Evolutionary conservation across 2,113 vertebrate species (phyloP).

Genomic region (Leucoraja erinaceus): DNA sequence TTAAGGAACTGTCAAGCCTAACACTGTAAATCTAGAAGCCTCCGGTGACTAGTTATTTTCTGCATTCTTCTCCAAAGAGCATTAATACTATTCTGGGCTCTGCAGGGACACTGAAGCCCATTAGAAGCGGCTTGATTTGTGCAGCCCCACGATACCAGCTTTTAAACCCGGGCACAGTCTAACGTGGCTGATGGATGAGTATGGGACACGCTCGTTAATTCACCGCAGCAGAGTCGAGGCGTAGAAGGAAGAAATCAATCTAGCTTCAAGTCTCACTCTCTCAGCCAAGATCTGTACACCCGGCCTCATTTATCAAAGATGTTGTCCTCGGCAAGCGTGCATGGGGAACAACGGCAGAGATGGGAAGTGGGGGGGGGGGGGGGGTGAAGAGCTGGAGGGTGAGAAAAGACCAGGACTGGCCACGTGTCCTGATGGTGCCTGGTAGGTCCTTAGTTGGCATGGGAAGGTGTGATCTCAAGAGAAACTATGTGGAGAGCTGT

Average conservation of each 20-base stretch:
- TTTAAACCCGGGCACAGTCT: conserved; percentile 46
- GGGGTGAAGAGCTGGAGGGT: too few relatives aligned
- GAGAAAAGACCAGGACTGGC: too few relatives aligned
- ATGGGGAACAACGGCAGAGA: conserved; percentile 47
- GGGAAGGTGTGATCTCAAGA: too few relatives aligned
- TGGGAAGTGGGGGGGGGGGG: too few relatives aligned
- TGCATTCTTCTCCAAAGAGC: neutral
- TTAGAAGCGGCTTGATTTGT: conserved; percentile 38
- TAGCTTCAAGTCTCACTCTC: conserved; percentile 42
- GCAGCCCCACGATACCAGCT: conserved; percentile 41
- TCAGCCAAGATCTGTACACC: conserved; percentile 41
- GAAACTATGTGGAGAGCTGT: too few relatives aligned
- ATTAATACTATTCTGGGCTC: neutral
- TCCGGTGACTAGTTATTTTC: conserved; percentile 31
- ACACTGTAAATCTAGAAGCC: neutral
- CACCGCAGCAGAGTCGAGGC: conserved; percentile 45
- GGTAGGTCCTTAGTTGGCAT: too few relatives aligned
- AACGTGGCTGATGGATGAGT: conserved; percentile 49
- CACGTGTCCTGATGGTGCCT: too few relatives aligned
- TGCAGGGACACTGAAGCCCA: conserved; percentile 19
- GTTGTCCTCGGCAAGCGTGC: conserved; percentile 40
- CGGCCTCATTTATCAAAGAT: conserved; percentile 45
- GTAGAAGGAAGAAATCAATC: conserved; percentile 59
- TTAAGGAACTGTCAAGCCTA: conserved; percentile 31
- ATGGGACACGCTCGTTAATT: conserved; percentile 54